Evolutionary conservation across 2,888 invertebrate genomes (phyloP), one percentile per base, ranked within the genome.

Genomic region (Drosophila antonietae): DNA sequence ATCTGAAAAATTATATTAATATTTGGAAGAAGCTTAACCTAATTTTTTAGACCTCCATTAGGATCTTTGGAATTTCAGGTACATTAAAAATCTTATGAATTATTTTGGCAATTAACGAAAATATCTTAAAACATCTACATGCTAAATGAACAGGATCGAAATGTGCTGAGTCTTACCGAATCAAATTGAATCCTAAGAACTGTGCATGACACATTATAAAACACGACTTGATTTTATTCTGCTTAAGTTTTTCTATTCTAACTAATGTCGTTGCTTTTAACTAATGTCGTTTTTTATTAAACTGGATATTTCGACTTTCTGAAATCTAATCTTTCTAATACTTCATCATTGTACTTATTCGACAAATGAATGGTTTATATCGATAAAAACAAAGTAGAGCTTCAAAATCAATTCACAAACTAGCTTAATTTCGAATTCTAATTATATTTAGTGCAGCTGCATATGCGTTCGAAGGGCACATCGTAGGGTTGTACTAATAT

Each of bases 271-370:
- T 28, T 81, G 68, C 73, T 73, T 75, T 85, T 79, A 83, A 82
- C 85, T 90, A 90, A 81, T 85, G 78, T 90, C 91, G 91, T 91
- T 91, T 90, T 91, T 88, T 78, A 39, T 82, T 85, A 78, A 88
- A 68, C 68, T 69, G 14, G 39, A 60, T 68, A 46, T 18, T 61
- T 68, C 67, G 56, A 57, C 8, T 28, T 59, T 64, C 39, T 60
- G 71, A 72, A 51, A 68, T 71, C 68, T 69, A 69, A 58, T 66
- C 46, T 67, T 63, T 58, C 39, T 66, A 72, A 80, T 64, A 46
- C 68, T 57, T 68, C 51, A 68, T 84, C 82, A 72, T 81, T 79
- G 76, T 75, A 74, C 73, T 72, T 75, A 73, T 52, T 64, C 58
- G 61, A 33, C 65, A 65, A 78, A 57, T 55, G 52, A 68, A 75